A percentile compares a stretch with the other conserved stretches of the same genome.
phyloP scores from a whole-genome alignment of 2,888 invertebrate genomes.

The Catocala fraxini region DNA sequence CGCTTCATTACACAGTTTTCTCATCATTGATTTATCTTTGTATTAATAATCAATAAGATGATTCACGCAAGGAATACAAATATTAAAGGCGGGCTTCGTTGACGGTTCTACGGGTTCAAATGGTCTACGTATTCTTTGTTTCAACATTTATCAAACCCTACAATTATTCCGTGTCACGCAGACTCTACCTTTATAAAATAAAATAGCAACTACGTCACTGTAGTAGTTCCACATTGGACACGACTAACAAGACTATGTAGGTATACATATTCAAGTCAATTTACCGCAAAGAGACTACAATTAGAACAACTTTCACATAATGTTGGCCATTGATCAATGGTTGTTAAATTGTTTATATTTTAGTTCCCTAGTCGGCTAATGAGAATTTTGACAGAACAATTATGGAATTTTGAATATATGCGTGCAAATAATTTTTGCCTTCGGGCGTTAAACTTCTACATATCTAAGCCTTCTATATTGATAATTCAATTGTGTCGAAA shows the following conservation, averaged over 20 bases:
- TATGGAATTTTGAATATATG: slow-evolving; percentile 55
- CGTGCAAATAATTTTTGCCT: slow-evolving; percentile 53
- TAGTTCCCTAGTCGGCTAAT: slow-evolving; percentile 57
- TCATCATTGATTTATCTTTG: slow-evolving; percentile 17
- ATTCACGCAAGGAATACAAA: no score
- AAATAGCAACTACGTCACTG: no score
- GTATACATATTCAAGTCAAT: neutral
- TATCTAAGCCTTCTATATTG: slow-evolving; percentile 13
- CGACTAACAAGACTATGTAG: neutral
- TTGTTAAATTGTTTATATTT: slow-evolving; percentile 65
- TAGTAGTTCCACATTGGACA: no score
- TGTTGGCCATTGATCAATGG: slow-evolving; percentile 65
- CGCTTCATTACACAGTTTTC: slow-evolving; percentile 35
- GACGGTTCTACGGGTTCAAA: no score
- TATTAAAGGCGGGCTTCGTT: no score
- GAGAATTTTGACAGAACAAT: slow-evolving; percentile 76
- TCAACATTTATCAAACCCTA: no score
- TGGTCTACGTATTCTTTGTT: no score
- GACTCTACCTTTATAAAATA: no score
- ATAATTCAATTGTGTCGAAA: slow-evolving; percentile 24
- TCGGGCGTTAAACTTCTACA: slow-evolving; percentile 30
- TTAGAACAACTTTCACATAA: slow-evolving; percentile 64
- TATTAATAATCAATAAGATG: no score
- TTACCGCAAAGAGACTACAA: slow-evolving; percentile 26
- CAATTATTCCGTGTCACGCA: no score